phyloP scores from a whole-genome alignment of 1,140 invertebrate genomes.

The Euura lappo region DNA sequence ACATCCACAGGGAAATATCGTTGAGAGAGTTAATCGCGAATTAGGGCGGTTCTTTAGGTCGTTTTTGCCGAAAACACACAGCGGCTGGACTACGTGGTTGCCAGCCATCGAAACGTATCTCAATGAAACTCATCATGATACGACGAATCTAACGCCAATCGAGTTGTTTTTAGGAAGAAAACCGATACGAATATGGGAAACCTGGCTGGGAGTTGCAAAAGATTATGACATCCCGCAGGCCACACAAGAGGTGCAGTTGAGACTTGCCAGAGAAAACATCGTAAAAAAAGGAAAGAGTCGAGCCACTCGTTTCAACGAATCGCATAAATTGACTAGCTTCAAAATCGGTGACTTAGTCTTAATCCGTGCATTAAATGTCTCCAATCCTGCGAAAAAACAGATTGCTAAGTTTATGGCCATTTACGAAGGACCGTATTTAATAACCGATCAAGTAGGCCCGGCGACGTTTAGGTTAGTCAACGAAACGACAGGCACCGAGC shows the following conservation, averaged over 20 bases:
- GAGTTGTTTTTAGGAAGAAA: slow-evolving; percentile 5
- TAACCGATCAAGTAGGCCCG: neutral
- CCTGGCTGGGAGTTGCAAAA: neutral
- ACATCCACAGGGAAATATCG: no score
- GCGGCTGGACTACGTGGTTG: neutral
- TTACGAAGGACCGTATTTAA: slow-evolving; percentile 11
- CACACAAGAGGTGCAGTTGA: slow-evolving; percentile 1
- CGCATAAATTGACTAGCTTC: no score
- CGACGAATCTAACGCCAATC: slow-evolving; percentile 7
- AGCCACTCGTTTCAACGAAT: no score
- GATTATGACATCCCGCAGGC: neutral
- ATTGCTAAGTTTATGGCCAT: slow-evolving; percentile 10
- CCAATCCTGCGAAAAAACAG: slow-evolving; percentile 9
- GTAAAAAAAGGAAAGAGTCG: no score
- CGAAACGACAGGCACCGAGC: neutral
- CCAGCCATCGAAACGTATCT: slow-evolving; percentile 14
- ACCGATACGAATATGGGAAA: slow-evolving; percentile 14
- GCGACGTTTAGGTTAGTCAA: neutral
- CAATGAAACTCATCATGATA: slow-evolving; percentile 17
- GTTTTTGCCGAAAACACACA: neutral
- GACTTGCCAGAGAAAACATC: neutral
- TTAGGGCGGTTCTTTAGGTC: no score
- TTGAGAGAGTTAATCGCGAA: no score
- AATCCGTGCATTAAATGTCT: slow-evolving; percentile 1
- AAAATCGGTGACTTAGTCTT: neutral